A percentile compares a stretch with the other conserved stretches of the same genome.
Conservation (phyloP, 2,888 invertebrate species). For the Phyto melanocephala region DNA sequence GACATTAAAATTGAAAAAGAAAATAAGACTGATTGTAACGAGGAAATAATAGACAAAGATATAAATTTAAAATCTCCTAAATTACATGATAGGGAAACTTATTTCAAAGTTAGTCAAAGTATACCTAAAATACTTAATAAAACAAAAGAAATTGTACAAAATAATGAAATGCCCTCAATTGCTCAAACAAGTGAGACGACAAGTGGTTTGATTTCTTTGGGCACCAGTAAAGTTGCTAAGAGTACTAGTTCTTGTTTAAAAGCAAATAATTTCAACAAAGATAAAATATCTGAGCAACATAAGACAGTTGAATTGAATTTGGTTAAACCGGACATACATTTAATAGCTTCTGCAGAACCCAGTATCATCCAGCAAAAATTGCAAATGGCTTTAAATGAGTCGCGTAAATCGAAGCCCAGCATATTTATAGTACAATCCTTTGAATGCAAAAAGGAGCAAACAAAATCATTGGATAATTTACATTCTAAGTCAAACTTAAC, state of each 20-base stretch:
- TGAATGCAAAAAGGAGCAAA: slow-evolving; percentile 47
- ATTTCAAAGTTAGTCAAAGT: neutral
- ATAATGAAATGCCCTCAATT: neutral
- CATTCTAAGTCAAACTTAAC: neutral
- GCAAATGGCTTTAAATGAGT: slow-evolving; percentile 71
- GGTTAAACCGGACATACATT: neutral
- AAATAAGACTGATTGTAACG: slow-evolving; percentile 15
- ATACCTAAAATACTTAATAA: neutral
- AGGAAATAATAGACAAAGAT: neutral
- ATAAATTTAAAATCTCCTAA: slow-evolving; percentile 3
- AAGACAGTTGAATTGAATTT: neutral
- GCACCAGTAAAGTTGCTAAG: neutral
- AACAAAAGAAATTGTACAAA: neutral
- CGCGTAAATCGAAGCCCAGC: slow-evolving; percentile 73
- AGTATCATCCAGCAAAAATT: slow-evolving; percentile 58
- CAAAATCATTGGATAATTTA: neutral
- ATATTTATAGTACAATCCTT: slow-evolving; percentile 74
- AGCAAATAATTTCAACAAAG: neutral
- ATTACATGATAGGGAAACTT: neutral
- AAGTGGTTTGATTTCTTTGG: neutral
- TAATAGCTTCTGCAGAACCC: slow-evolving; percentile 12
- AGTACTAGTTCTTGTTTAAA: neutral
- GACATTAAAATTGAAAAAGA: neutral
- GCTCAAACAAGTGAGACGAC: neutral
- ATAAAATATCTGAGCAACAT: neutral